Percentiles rank a stretch among this genome's conserved stretches.
These are phyloP conservation scores for Ploceus nigricollis DNA, from an alignment of 2,113 vertebrate species.

Conservation along the genomic window DNA sequence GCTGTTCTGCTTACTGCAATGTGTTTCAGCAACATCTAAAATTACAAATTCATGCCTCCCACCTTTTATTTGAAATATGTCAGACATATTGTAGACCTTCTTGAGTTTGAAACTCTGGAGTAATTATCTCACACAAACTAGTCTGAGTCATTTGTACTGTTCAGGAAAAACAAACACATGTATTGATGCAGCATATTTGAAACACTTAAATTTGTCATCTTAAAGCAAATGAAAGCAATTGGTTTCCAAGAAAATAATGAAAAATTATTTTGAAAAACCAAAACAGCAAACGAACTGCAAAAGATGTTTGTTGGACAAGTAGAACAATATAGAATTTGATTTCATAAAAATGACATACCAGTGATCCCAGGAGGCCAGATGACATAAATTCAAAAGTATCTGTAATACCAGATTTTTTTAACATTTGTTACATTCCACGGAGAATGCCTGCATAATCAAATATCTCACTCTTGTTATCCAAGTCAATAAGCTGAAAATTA, in stretches of 20 bases:
- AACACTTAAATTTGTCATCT: background rate
- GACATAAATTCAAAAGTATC: background rate
- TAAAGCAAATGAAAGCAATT: background rate
- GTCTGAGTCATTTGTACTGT: background rate
- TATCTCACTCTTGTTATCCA: background rate
- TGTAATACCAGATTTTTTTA: background rate
- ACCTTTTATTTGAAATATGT: background rate
- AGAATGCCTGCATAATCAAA: background rate
- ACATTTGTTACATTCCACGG: background rate
- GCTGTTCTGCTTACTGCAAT: conserved; percentile 7
- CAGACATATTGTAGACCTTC: background rate
- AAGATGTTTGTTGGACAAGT: background rate
- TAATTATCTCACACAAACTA: background rate
- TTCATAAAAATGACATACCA: background rate
- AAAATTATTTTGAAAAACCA: background rate
- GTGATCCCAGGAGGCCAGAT: background rate
- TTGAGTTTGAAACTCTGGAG: background rate
- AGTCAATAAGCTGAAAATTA: background rate
- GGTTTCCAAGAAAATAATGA: background rate
- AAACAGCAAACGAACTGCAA: background rate
- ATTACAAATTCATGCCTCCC: conserved; percentile 17
- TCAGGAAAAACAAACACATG: background rate
- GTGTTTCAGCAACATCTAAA: conserved; percentile 7
- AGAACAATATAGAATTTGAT: background rate
- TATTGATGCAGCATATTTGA: background rate